Conservation (phyloP, 1,140 invertebrate genomes). For the Lordiphosa mommai region DNA sequence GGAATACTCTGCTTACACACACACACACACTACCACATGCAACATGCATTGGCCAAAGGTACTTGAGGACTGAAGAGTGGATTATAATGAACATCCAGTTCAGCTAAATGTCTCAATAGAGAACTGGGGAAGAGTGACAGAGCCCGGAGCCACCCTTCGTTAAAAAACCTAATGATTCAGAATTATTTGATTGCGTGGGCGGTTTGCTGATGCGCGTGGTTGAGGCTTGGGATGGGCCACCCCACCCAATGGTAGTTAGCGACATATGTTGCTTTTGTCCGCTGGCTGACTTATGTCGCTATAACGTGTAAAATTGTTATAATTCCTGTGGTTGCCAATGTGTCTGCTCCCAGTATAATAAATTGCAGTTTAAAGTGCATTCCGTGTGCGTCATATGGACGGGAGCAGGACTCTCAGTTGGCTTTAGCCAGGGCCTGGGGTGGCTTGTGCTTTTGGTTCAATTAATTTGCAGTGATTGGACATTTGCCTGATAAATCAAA, state of each 20-base stretch:
- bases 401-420: neutral
- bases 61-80: constrained; percentile 41
- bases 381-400: neutral
- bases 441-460: constrained; percentile 31
- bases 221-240: constrained; percentile 22
- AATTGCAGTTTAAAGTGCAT: constrained; percentile 54
- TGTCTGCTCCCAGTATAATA: constrained; percentile 13
- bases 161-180: constrained; percentile 72
- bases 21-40: constrained; percentile 18
- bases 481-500: constrained; percentile 35
- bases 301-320: constrained; percentile 78
- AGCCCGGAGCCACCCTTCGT: constrained; percentile 18
- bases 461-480: constrained; percentile 55
- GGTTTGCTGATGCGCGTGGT: constrained; percentile 46
- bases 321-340: constrained; percentile 75
- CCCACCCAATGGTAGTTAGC: constrained; percentile 51
- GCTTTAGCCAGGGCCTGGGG: neutral
- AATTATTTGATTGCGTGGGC: constrained; percentile 79
- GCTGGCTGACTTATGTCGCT: constrained; percentile 70
- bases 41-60: constrained; percentile 27
- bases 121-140: neutral
- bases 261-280: constrained; percentile 73
- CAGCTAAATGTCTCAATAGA: constrained; percentile 72
- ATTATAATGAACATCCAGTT: constrained; percentile 78
- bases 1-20: constrained; percentile 53